Evolutionary conservation across 2,113 vertebrate species (phyloP), one percentile per base, ranked within the genome.

Genomic region (Neoarius graeffei): DNA sequence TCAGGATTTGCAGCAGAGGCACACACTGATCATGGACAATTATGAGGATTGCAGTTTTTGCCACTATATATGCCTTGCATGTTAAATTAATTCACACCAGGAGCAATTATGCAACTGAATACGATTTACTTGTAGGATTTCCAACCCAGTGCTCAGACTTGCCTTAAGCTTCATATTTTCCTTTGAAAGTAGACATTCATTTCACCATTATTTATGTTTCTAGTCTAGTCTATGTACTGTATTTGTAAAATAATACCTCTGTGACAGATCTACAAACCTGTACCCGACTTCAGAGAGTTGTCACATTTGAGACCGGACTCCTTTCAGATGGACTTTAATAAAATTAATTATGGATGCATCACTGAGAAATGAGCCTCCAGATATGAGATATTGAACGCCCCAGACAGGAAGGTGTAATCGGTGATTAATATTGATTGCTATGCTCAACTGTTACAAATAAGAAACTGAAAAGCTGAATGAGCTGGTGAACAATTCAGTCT

Each of bases 151-250:
- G 83, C 76, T 87, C 85, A 85, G 84, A 91, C 88, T 88, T 88
- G 90, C 92, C 90, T 90, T 90, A 89, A 86, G 89, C 73, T 88
- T 86, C 74, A 84, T 64, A 67, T 85, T 84, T 81, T 83, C 71
- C 59, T 88, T 30, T 84, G 15, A 88, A 84, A 84, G 64, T 57
- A 84, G 19, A 74, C 57, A 17, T 79, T 52, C 71, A 77, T 42
- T 30, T 54, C 42, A 2, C 42, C 23, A 64, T 85, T 62, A 62
- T 52, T 85, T 42, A 62, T 79, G 73, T 64, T 86, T 76, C 23
- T 62, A 56, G 56, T 66, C 59, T 66, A 71, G 25, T 66, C 62
- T 35, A 73, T 42, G 27, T 42, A 73, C 27, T 85, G 69, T 73
- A 62, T 82, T 62, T 23, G 30, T 48, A 82, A 82, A 82, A 62